Evolutionary conservation across 1,140 invertebrate species (phyloP), one percentile per base, ranked within the genome.

Genomic region (Pachypeltis micranthus): DNA sequence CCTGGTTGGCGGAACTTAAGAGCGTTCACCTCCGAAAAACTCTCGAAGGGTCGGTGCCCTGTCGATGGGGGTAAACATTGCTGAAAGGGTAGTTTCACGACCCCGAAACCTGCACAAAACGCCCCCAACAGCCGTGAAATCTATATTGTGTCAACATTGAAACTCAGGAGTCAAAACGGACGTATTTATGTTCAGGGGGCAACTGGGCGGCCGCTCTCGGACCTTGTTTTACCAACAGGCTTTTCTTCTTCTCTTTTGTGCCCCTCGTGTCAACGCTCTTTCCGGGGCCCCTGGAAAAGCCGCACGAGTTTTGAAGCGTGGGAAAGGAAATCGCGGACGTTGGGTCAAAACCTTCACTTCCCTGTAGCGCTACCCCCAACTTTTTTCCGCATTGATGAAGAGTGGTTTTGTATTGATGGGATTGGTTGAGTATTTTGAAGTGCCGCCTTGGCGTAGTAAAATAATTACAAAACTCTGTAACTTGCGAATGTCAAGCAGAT

Each of bases 61-160:
- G 7, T 39, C 7, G 31, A 16, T 39, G 16, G 16, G 31, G 31
- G 31, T 7, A 10, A 39, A 39, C 31, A 51, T 51, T 51, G 21
- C 47, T 51, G 47, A 51, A 51, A 51, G 47, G 47, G 47, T 51
- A 51, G 47, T 51, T 51, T 51, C 47, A 51, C 47, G 47, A 51
- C 7, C 47, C 47, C 19, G n/a, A 51, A 51, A 10, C 23, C 23
- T 21, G 12, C 23, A 10, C 12, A 51, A 51, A 51, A 21, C 19
- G 10, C 47, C 47, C 4, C 47, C 47, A 16, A 51, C 47, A 51
- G 23, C 47, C 47, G 47, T 51, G 47, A 51, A 51, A 51, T 51
- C 47, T 51, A 51, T 51, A 51, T 51, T 51, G 47, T 51, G 47
- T 51, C 7, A 51, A 51, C 47, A 51, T 10, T 51, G 47, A n/a